Conservation (phyloP, 2,797 vertebrate species). For the Heterohyrax brucei region DNA sequence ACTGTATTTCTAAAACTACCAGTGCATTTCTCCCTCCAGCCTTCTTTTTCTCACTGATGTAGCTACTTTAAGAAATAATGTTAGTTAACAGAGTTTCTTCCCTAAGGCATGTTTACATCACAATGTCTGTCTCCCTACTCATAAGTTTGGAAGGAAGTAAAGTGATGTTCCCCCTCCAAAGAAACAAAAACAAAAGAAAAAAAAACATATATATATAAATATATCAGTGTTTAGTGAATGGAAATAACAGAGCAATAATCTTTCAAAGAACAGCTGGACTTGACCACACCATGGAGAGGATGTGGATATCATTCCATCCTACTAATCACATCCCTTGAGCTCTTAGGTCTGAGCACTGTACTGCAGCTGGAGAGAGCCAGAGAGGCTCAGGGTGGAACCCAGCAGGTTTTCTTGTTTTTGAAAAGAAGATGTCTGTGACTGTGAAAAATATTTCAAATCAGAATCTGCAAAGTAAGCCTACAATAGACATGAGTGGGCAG, state of each 20-base stretch:
- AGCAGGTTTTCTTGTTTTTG: constrained; percentile 35
- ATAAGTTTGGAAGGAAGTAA: constrained; percentile 58
- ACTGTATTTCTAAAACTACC: constrained; percentile 41
- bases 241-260: constrained; percentile 47
- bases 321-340: constrained; percentile 54
- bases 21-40: background rate
- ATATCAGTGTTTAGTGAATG: constrained; percentile 53
- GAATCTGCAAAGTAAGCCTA: constrained; percentile 61
- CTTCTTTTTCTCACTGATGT: constrained; percentile 34
- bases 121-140: background rate
- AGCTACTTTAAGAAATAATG: constrained; percentile 52
- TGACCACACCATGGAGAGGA: constrained; percentile 31
- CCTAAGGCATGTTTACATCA: constrained; percentile 11
- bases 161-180: constrained; percentile 52
- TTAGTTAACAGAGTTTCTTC: constrained; percentile 57
- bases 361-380: background rate
- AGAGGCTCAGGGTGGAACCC: constrained; percentile 23
- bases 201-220: background rate
- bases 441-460: constrained; percentile 65
- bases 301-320: constrained; percentile 40
- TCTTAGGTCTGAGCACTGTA: constrained; percentile 4
- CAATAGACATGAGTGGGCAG: constrained; percentile 71
- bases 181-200: constrained; percentile 32
- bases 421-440: constrained; percentile 67
- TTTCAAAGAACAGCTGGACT: constrained; percentile 47